Percentiles rank a stretch among this genome's conserved stretches.
Conservation (phyloP, 1,140 invertebrate species). For the Cotesia vestalis region DNA sequence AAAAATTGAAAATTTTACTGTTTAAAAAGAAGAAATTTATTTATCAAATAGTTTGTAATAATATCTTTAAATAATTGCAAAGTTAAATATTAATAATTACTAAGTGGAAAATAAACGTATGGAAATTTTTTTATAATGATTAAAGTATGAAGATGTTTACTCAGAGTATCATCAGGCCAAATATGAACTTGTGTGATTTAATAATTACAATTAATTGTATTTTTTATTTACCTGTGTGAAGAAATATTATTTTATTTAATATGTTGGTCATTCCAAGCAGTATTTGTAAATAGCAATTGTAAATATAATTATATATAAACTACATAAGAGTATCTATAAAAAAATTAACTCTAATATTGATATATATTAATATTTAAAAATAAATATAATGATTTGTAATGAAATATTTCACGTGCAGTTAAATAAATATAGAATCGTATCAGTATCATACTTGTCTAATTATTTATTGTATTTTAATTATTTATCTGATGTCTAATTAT, state of each 20-base stretch:
- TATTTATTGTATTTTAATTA: too few relatives aligned
- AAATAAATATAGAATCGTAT: conserved; percentile 40
- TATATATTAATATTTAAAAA: conserved; percentile 15
- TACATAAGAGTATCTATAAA: conserved; percentile 21
- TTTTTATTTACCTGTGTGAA: background rate
- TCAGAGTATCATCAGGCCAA: background rate
- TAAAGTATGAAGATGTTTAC: too few relatives aligned
- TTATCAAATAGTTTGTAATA: too few relatives aligned
- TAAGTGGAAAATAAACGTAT: conserved; percentile 11
- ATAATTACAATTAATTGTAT: too few relatives aligned
- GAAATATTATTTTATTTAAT: conserved; percentile 38
- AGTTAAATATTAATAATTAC: too few relatives aligned
- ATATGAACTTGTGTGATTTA: background rate
- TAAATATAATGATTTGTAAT: conserved; percentile 45
- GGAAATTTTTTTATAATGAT: conserved; percentile 18
- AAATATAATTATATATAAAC: conserved; percentile 42
- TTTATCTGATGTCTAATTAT: too few relatives aligned
- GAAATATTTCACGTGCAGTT: conserved; percentile 38
- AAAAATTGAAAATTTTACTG: too few relatives aligned
- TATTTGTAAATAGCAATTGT: conserved; percentile 53
- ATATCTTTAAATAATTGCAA: too few relatives aligned
- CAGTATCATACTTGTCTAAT: conserved; percentile 11
- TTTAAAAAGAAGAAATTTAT: too few relatives aligned
- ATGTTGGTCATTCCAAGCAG: conserved; percentile 51
- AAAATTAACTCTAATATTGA: conserved; percentile 17